Evolutionary conservation across 2,888 invertebrate species (phyloP).

Genomic region (Odontocerum albicorne): DNA sequence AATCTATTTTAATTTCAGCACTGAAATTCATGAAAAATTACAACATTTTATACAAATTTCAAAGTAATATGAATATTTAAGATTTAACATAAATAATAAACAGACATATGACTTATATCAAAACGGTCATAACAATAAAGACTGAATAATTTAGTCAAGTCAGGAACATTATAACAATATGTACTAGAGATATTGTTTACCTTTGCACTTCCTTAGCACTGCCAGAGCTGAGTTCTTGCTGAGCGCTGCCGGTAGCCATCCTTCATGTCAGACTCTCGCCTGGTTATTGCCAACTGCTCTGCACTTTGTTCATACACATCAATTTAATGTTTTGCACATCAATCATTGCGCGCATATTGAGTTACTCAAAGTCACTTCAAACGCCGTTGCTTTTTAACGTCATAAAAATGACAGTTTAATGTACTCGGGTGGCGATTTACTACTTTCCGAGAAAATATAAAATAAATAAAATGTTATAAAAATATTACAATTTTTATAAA

Average conservation of each 20-base stretch:
- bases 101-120: too few relatives aligned
- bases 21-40: too few relatives aligned
- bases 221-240: constrained; percentile 26
- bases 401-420: constrained; percentile 18
- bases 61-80: too few relatives aligned
- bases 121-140: too few relatives aligned
- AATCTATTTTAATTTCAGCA: too few relatives aligned
- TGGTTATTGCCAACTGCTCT: constrained; percentile 22
- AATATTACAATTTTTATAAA: too few relatives aligned
- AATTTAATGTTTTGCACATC: constrained; percentile 24
- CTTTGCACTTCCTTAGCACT: constrained; percentile 33
- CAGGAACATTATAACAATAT: too few relatives aligned
- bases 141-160: too few relatives aligned
- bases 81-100: too few relatives aligned
- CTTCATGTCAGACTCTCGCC: constrained; percentile 26
- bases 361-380: constrained; percentile 34
- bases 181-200: constrained; percentile 23
- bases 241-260: constrained; percentile 28
- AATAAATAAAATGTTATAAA: too few relatives aligned
- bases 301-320: constrained; percentile 25
- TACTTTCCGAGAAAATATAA: too few relatives aligned
- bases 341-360: constrained; percentile 30
- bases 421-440: constrained; percentile 9
- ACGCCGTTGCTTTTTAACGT: constrained; percentile 4
- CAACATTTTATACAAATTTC: too few relatives aligned